These are phyloP conservation scores for Garrulus glandarius DNA, from an alignment of 2,797 vertebrate genomes.

Conservation along the genomic window DNA sequence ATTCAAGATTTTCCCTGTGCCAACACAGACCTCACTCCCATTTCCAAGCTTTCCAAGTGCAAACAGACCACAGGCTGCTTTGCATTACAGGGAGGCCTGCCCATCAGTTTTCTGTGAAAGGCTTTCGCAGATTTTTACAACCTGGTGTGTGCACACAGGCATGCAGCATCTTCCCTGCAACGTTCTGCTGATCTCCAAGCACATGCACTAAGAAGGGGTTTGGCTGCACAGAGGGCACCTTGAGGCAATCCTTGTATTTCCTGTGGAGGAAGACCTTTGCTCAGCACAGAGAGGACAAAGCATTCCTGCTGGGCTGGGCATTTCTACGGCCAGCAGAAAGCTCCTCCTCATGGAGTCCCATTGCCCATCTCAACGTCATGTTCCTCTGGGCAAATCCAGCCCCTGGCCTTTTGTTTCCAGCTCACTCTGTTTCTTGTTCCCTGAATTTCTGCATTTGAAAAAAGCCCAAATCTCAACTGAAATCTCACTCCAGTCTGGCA, in stretches of 20 bases:
- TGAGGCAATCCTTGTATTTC: neutral
- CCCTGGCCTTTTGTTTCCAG: neutral
- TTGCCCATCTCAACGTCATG: neutral
- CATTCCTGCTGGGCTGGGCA: fast-evolving
- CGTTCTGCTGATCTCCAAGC: neutral
- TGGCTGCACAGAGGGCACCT: neutral
- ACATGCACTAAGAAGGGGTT: neutral
- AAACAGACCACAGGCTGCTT: conserved; percentile 54
- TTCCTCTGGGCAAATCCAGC: neutral
- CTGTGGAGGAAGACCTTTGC: neutral
- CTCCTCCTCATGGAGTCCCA: neutral
- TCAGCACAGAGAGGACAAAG: neutral
- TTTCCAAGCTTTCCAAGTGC: conserved; percentile 51
- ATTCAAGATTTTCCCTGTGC: conserved; percentile 30
- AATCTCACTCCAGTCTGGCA: conserved; percentile 2
- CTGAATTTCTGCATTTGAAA: neutral
- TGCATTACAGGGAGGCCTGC: conserved; percentile 37
- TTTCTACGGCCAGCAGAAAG: neutral
- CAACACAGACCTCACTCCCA: conserved; percentile 38
- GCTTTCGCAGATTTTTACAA: conserved; percentile 28
- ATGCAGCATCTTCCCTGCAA: neutral
- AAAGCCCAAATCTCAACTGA: neutral
- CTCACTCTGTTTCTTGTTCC: neutral
- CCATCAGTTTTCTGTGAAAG: conserved; percentile 41
- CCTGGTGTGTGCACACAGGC: neutral